These are phyloP conservation scores for Leptinotarsa peninsularis DNA, from an alignment of 2,888 invertebrate genomes.

Conservation along the genomic window DNA sequence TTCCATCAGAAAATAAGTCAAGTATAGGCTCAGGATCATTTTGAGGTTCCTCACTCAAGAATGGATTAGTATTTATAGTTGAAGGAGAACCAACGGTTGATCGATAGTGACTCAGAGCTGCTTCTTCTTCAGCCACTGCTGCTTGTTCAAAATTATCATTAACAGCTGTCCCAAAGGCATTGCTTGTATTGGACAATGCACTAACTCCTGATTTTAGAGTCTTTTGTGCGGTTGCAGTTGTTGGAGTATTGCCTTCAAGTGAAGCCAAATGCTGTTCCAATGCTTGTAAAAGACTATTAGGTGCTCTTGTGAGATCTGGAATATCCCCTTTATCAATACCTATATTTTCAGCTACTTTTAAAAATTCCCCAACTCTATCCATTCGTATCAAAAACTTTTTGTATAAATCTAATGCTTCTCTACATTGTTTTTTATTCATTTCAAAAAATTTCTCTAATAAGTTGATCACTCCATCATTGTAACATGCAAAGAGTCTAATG, in stretches of 20 bases:
- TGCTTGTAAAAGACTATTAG: conserved; percentile 96
- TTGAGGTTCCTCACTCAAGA: conserved; percentile 72
- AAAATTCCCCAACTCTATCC: conserved; percentile 98
- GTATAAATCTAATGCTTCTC: conserved; percentile 97
- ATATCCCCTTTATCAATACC: conserved; percentile 99
- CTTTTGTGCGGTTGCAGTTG: conserved; percentile 87
- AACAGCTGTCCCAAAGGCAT: conserved; percentile 88
- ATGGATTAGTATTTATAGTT: conserved; percentile 83
- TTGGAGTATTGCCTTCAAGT: conserved; percentile 93
- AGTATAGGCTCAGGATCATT: conserved; percentile 72
- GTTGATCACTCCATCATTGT: conserved; percentile 99
- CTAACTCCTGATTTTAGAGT: conserved; percentile 91
- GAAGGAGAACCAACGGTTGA: conserved; percentile 87
- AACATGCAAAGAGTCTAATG: conserved; percentile 97
- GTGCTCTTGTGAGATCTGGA: conserved; percentile 98
- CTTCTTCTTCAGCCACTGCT: conserved; percentile 95
- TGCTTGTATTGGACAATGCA: conserved; percentile 88
- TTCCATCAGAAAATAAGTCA: conserved; percentile 80
- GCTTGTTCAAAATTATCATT: conserved; percentile 89
- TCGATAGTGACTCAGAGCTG: conserved; percentile 94
- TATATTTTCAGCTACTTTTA: conserved; percentile 90
- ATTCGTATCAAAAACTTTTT: conserved; percentile 99
- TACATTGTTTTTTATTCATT: conserved; percentile 99
- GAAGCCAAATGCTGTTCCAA: conserved; percentile 96
- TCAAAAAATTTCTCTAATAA: conserved; percentile 99